Base-by-base conservation (phyloP, 2,113 vertebrate genomes). In the Crotalus tigris region DNA sequence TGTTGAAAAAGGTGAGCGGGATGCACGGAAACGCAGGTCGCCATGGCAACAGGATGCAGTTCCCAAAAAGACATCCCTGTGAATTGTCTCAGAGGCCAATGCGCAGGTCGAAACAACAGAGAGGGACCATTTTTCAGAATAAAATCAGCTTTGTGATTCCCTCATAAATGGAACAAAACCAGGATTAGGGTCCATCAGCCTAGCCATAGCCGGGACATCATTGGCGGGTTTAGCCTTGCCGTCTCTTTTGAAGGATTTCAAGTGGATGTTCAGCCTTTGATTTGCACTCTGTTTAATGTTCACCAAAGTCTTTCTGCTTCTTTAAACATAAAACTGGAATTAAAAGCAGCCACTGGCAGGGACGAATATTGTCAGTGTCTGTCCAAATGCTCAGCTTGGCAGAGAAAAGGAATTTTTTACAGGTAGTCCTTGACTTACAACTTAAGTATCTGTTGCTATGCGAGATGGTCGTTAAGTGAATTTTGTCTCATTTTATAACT, bases 1-100 rank as follows among this genome's bases (percentile, higher is more conserved):
- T 91, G 26, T 91, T 97, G 88, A 97, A 97, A 64, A 94, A 97
- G 96, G 97, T 97, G 93, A 96, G 96, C 33, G 69, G 12, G 46
- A 21, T 33, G n/a, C 15, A 75, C 39, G 49, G 46, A 53, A 55
- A 39, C 39, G 64, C 23, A 2, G 3, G 89, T 96, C 92, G 87
- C 87, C 88, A 88, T 58, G 93, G 94, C 93, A 95, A 90, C 49
- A 39, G 1, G 49, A 69, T 44, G 21, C 7, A 0, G 0, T 46
- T 91, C 53, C 39, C 1, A 0, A 0, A 0, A 0, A 5, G 29
- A 1, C 13, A 0, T 94, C 54, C 85, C 29, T 21, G 24, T 2
- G 1, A 12, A 0, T 12, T 4, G 61, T 0, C 29, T 12, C 13
- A 0, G 1, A 64, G 17, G 13, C 7, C 23, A 59, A 87, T 0